A percentile compares a stretch with the other conserved stretches of the same genome.
These are phyloP conservation scores for Panagrolaimus sp. DNA, from an alignment of 1,140 invertebrate species.

Conservation along the genomic window DNA sequence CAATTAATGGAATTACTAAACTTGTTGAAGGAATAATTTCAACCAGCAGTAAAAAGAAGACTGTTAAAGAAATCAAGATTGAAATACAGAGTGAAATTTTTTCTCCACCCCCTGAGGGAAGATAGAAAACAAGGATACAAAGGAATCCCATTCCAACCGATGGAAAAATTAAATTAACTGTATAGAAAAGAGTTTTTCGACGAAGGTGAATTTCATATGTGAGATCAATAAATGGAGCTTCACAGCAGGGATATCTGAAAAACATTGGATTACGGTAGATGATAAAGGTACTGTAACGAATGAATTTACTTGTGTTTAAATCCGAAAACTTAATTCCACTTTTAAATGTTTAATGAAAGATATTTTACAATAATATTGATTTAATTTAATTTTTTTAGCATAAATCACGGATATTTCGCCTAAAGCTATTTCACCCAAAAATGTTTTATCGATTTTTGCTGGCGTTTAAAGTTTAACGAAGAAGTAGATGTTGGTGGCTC, in stretches of 20 bases:
- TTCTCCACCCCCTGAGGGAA: constrained; percentile 94
- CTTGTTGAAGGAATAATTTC: constrained; percentile 96
- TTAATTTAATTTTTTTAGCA: too few relatives aligned
- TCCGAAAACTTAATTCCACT: too few relatives aligned
- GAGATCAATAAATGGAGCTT: constrained; percentile 86
- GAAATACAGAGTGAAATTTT: constrained; percentile 97
- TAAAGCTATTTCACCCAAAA: too few relatives aligned
- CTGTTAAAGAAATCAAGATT: constrained; percentile 95
- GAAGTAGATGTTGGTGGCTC: too few relatives aligned
- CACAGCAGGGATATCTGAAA: constrained; percentile 78
- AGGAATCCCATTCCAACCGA: constrained; percentile 85
- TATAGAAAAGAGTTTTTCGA: constrained; percentile 90
- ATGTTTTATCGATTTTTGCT: too few relatives aligned
- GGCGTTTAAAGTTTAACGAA: too few relatives aligned
- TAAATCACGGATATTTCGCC: too few relatives aligned
- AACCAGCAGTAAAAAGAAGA: constrained; percentile 93
- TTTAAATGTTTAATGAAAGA: too few relatives aligned
- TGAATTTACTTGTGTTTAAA: too few relatives aligned
- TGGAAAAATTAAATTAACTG: constrained; percentile 89
- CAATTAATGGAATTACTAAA: constrained; percentile 93
- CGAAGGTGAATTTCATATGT: constrained; percentile 98
- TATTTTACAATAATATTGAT: too few relatives aligned
- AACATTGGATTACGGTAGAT: too few relatives aligned
- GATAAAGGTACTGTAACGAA: too few relatives aligned
- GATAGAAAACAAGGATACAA: constrained; percentile 92